These are phyloP conservation scores for Neoniphon sammara DNA, from an alignment of 2,797 vertebrate genomes.

Conservation along the genomic window DNA sequence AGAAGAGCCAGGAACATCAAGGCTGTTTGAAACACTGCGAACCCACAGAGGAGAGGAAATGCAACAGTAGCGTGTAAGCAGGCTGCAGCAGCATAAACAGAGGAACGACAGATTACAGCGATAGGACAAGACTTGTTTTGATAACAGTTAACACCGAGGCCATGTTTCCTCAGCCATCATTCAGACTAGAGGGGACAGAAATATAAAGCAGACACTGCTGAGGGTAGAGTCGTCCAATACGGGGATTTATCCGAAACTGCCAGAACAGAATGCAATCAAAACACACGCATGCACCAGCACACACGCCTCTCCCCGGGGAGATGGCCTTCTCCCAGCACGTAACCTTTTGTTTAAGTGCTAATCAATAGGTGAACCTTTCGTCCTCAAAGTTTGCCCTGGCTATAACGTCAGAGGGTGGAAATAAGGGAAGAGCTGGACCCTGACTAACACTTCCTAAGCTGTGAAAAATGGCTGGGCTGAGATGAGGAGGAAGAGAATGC, in stretches of 20 bases:
- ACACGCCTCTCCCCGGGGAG: conserved; percentile 20
- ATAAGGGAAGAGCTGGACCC: background rate
- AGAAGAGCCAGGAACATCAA: conserved; percentile 18
- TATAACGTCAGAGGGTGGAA: conserved; percentile 8
- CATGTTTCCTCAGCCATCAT: conserved; percentile 29
- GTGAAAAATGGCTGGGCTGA: background rate
- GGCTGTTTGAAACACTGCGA: conserved; percentile 30
- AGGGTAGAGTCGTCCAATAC: conserved; percentile 26
- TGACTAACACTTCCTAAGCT: conserved; percentile 7
- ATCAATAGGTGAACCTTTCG: conserved; percentile 40
- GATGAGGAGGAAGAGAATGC: background rate
- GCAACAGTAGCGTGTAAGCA: conserved; percentile 18
- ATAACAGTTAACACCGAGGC: conserved; percentile 51
- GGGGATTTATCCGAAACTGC: conserved; percentile 26
- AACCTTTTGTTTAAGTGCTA: conserved; percentile 36
- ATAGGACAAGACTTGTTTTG: conserved; percentile 51
- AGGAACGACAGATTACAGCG: conserved; percentile 49
- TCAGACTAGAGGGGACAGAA: conserved; percentile 16
- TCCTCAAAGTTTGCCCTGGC: conserved; percentile 23
- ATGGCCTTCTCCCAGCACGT: conserved; percentile 2
- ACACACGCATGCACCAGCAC: background rate
- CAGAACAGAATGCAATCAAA: background rate
- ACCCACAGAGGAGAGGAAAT: conserved; percentile 38
- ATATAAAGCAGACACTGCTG: conserved; percentile 22
- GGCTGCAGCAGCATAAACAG: conserved; percentile 19